A percentile compares a stretch with the other conserved stretches of the same genome.
phyloP scores from a whole-genome alignment of 2,113 vertebrate species.

The Lipotes vexillifer region DNA sequence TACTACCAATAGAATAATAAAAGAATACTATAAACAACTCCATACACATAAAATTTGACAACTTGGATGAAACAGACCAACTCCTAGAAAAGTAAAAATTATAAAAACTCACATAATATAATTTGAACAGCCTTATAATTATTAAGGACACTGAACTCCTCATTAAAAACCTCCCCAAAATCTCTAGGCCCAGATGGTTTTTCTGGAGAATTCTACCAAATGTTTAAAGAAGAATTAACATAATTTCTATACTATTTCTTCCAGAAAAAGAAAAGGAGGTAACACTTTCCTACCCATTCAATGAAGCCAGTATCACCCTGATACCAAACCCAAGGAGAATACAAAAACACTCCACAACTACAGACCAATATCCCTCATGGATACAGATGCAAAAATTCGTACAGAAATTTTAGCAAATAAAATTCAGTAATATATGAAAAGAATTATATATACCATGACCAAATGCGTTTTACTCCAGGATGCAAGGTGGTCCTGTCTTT shows the following conservation, averaged over 20 bases:
- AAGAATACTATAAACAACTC: background rate
- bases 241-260: background rate
- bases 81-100: background rate
- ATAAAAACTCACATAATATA: background rate
- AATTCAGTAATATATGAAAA: background rate
- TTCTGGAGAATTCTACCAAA: background rate
- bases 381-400: background rate
- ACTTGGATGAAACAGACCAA: background rate
- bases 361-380: background rate
- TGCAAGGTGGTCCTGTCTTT: background rate
- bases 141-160: background rate
- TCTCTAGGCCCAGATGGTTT: background rate
- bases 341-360: background rate
- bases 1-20: background rate
- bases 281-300: background rate
- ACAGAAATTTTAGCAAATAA: constrained; percentile 11
- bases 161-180: background rate
- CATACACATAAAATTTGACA: background rate
- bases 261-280: background rate
- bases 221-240: background rate
- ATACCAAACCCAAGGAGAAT: background rate
- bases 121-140: background rate
- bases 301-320: background rate
- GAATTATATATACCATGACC: background rate
- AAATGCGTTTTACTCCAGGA: background rate